Conservation (phyloP, 2,888 invertebrate species). For the Euproctis similis region DNA sequence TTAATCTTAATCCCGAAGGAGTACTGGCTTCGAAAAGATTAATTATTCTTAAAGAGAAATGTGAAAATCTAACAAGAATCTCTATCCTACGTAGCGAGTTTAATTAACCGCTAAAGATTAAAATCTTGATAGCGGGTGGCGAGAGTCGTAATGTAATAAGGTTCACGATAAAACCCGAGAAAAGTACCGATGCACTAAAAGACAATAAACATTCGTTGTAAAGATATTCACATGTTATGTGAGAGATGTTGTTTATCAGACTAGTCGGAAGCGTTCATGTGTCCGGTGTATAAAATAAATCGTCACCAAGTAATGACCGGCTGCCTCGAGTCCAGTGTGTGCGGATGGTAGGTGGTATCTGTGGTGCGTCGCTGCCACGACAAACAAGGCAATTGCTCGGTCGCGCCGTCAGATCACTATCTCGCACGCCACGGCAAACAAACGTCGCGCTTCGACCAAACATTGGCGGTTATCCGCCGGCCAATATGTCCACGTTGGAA, state of each 20-base stretch:
- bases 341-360: conserved; percentile 21
- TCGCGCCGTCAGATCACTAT: conserved; percentile 49
- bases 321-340: conserved; percentile 27
- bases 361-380: conserved; percentile 32
- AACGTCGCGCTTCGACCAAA: conserved; percentile 32
- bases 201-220: too few relatives aligned
- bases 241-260: conserved; percentile 13
- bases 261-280: conserved; percentile 15
- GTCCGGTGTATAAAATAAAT: conserved; percentile 21
- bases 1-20: not conserved
- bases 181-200: too few relatives aligned
- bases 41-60: not conserved
- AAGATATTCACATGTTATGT: conserved; percentile 9
- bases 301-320: conserved; percentile 13
- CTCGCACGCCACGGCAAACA: conserved; percentile 38
- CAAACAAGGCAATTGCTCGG: conserved; percentile 66
- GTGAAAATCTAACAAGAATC: not conserved
- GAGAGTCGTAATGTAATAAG: conserved; percentile 13
- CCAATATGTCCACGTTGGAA: conserved; percentile 35
- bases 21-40: not conserved
- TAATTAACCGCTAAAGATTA: conserved; percentile 4
- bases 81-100: conserved; percentile 1
- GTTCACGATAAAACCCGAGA: conserved; percentile 13
- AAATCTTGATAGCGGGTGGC: conserved; percentile 12
- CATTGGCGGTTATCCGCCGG: conserved; percentile 28